These are phyloP conservation scores for Sphyrna mokarran DNA, from an alignment of 2,113 vertebrate genomes.

Conservation along the genomic window DNA sequence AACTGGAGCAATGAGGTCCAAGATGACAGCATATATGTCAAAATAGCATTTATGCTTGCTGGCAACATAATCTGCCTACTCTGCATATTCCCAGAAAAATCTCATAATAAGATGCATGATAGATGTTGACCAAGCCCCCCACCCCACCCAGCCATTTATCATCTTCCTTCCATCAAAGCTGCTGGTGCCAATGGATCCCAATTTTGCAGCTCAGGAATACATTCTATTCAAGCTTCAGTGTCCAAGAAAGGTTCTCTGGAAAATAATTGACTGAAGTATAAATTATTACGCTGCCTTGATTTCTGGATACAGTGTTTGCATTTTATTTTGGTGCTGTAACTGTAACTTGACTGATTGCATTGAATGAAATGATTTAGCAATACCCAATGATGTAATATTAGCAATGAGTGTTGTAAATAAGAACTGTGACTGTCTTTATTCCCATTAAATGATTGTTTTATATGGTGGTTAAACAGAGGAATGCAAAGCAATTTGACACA, in stretches of 20 bases:
- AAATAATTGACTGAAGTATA: not conserved
- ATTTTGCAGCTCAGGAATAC: not conserved
- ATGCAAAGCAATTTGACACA: not conserved
- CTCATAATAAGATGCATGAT: not conserved
- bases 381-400: not conserved
- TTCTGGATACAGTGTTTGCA: not conserved
- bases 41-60: too few relatives aligned
- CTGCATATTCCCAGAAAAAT: too few relatives aligned
- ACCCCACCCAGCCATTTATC: not conserved
- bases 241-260: not conserved
- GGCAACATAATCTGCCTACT: too few relatives aligned
- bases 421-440: not conserved
- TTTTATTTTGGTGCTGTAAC: not conserved
- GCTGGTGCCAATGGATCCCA: not conserved
- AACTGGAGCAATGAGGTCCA: too few relatives aligned
- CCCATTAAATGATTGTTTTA: not conserved
- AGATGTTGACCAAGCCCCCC: not conserved
- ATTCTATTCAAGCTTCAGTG: too few relatives aligned
- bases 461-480: not conserved
- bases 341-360: not conserved
- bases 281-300: not conserved
- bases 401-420: not conserved
- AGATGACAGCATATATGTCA: too few relatives aligned
- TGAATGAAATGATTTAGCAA: not conserved
- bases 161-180: not conserved